phyloP scores from a whole-genome alignment of 1,140 invertebrate genomes.

The Conopomorpha cramerella region DNA sequence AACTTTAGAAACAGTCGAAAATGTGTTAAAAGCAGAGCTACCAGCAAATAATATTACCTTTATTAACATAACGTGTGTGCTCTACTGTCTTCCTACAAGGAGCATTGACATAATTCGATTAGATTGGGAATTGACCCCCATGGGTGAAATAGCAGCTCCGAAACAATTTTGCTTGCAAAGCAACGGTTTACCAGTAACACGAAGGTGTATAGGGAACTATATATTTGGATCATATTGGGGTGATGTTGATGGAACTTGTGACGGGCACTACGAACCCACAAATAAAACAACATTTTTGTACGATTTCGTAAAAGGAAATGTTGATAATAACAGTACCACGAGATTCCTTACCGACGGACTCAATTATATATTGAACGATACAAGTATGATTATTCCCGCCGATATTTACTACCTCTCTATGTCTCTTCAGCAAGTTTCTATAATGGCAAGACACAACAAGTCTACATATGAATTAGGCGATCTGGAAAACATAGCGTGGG shows the following conservation, averaged over 20 bases:
- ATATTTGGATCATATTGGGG: conserved; percentile 45
- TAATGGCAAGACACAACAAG: conserved; percentile 26
- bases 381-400: conserved; percentile 45
- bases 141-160: conserved; percentile 43
- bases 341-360: conserved; percentile 39
- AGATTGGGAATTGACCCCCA: conserved; percentile 44
- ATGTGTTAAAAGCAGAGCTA: conserved; percentile 16
- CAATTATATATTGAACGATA: conserved; percentile 24
- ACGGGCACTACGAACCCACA: conserved; percentile 34
- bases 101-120: conserved; percentile 20
- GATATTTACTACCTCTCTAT: conserved; percentile 59
- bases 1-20: conserved; percentile 14
- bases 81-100: conserved; percentile 40
- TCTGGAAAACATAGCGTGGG: conserved; percentile 44
- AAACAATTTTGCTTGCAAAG: conserved; percentile 54
- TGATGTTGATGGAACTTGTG: conserved; percentile 37
- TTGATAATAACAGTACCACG: conserved; percentile 22
- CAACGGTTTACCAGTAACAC: conserved; percentile 51
- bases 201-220: conserved; percentile 50
- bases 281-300: conserved; percentile 43
- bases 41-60: conserved; percentile 25
- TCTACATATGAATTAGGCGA: conserved; percentile 37
- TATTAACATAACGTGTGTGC: too few species aligned
- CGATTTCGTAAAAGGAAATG: conserved; percentile 33
- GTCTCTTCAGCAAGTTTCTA: conserved; percentile 42